phyloP scores from a whole-genome alignment of 1,140 invertebrate species.

The Cotesia chilonis region DNA sequence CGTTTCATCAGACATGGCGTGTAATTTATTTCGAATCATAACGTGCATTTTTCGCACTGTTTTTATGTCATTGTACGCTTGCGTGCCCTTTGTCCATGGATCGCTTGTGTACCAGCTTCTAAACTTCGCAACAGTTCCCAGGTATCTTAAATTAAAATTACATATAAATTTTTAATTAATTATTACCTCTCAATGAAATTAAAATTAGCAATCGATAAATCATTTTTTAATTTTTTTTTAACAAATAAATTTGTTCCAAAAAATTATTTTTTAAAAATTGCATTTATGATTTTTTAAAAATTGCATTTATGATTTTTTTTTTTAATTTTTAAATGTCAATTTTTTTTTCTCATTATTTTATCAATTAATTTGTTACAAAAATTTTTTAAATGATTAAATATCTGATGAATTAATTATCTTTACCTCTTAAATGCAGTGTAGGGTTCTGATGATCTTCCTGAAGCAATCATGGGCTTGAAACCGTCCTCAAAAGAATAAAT shows the following conservation, averaged over 20 bases:
- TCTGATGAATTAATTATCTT: neutral
- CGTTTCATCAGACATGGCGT: constrained; percentile 36
- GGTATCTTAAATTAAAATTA: constrained; percentile 53
- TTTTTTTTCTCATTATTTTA: no score
- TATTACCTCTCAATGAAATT: neutral
- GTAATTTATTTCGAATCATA: constrained; percentile 52
- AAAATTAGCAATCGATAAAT: no score
- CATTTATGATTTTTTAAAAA: no score
- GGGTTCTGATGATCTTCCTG: constrained; percentile 71
- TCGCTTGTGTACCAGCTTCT: constrained; percentile 66
- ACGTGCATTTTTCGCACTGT: constrained; percentile 63
- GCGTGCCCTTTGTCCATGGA: constrained; percentile 59
- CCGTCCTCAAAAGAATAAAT: constrained; percentile 73
- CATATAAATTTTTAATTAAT: constrained; percentile 9
- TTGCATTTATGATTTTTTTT: no score
- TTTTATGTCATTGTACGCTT: constrained; percentile 60
- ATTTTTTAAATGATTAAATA: no score
- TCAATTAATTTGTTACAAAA: neutral
- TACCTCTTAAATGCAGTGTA: constrained; percentile 78
- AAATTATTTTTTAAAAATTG: no score
- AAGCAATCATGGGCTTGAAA: constrained; percentile 71
- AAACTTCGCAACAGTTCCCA: constrained; percentile 63
- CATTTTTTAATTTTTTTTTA: no score
- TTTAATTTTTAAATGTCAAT: no score
- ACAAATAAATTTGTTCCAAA: no score